Base-by-base conservation (phyloP, 2,888 invertebrate genomes). In the Scaptomyza flava region DNA sequence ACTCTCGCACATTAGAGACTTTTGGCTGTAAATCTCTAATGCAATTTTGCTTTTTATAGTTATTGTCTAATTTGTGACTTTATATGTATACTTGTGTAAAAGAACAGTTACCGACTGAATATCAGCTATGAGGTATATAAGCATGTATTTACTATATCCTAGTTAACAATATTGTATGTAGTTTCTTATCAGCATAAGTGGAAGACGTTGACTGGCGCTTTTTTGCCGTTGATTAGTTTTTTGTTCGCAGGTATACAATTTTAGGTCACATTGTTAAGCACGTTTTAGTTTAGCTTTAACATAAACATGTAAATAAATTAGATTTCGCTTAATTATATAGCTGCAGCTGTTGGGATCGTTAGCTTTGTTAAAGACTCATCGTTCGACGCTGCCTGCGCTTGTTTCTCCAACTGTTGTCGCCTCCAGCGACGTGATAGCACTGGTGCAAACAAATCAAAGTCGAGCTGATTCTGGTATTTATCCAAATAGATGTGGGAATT, bases 371-470 rank as follows among this genome's bases (percentile, higher is more conserved):
- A 47, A 36, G 81, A 72, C 33, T 87, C 89, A 31, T 75, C 76
- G 17, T 60, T 61, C 9, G 41, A 7, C 9, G 36, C 4, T 1
- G 42, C 71, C 45, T 90, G 89, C 38, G 93, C 77, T 36, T 90
- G 83, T 27, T 65, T 31, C 11, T 34, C 14, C 34, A 54, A 4
- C 9, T 67, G 11, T 6, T 81, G 65, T 2, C 66, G 85, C 42
- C 90, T 90, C 60, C 94, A 89, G 64, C 91, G 90, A 1, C 90
- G 91, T 1, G 94, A 93, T 6, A 95, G 56, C 1, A 93, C 90
- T 0, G 94, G 94, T 17, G 93, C 91, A 83, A 95, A 95, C 31
- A 95, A 91, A 87, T 93, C 93, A 1, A 93, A 93, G 87, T 95
- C 94, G 42, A 92, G 86, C 68, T 92, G 90, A 14, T 89, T 89